Evolutionary conservation across 1,140 invertebrate species (phyloP).

Genomic region (Meloidogyne chitwoodi): DNA sequence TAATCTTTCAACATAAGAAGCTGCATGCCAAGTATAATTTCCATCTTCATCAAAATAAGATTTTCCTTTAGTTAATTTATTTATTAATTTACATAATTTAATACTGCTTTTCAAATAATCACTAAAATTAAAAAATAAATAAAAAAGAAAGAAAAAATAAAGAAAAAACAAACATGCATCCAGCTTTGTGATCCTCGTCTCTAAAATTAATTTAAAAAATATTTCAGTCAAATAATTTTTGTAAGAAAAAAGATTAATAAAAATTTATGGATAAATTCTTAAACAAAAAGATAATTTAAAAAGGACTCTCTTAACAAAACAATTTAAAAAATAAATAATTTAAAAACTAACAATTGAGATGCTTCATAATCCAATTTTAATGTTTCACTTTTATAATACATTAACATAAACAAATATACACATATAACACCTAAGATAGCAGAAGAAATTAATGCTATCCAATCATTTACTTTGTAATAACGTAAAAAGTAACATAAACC

Average conservation of each 20-base stretch:
- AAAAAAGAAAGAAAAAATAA: not conserved
- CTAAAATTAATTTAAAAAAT: not conserved
- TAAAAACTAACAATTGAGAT: not conserved
- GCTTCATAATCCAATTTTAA: not conserved
- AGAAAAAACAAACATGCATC: not conserved
- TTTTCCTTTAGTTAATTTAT: conserved; percentile 2
- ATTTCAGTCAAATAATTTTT: too few species aligned
- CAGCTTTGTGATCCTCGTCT: not conserved
- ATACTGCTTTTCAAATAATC: conserved; percentile 30
- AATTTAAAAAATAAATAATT: too few species aligned
- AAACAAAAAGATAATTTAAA: too few species aligned
- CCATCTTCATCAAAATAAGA: conserved; percentile 23
- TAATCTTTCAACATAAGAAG: conserved; percentile 9
- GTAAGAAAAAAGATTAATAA: too few species aligned
- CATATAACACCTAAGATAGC: not conserved
- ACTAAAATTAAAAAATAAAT: not conserved
- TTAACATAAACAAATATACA: not conserved
- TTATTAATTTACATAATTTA: conserved; percentile 27
- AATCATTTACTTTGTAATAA: not conserved
- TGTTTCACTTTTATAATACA: not conserved
- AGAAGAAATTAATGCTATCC: not conserved
- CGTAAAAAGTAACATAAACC: not conserved
- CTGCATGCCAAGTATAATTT: conserved; percentile 15
- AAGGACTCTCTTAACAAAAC: too few species aligned
- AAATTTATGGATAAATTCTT: too few species aligned